Evolutionary conservation across 1,140 invertebrate species (phyloP), one percentile per base, ranked within the genome.

Genomic region (Heliconius melpomene): DNA sequence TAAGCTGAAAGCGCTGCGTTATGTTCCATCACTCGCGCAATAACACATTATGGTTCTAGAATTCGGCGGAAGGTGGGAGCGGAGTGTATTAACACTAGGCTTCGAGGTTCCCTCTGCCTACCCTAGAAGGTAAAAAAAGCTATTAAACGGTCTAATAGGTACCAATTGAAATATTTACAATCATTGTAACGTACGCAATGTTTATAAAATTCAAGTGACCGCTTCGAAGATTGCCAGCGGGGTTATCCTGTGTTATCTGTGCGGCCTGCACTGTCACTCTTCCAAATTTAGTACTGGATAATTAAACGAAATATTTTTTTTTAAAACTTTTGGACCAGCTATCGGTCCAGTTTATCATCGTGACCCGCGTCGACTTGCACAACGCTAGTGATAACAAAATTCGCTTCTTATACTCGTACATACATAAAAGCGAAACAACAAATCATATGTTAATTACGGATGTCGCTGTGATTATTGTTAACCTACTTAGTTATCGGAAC

Each of bases 211-310:
- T 75, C 73, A 80, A 77, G 74, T 77, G 75, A 81, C 80, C 80
- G 77, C 73, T 72, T 46, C 77, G 74, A 78, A 83, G 87, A 86
- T 88, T 88, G 85, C 60, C 57, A 32, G 32, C 11, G 80, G 80
- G 87, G 87, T 88, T 86, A 88, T 88, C 84, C 11, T 79, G 77
- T 85, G 87, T 88, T 86, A 88, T 88, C 84, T 46, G 74, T 71
- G 29, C 38, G 36, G 75, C 29, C 76, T 52, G 72, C 66, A 81
- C 75, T 87, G 79, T 84, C 87, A 85, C 83, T 85, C 79, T 85
- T 81, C 82, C 81, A 84, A 84, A 86, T 85, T 85, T 82, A 81
- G 81, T 85, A 75, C 50, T 71, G 73, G 84, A 84, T 86, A 83
- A 85, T 85, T 85, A 81, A 77, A 84, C 72, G 72, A 82, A 83